These are phyloP conservation scores for Leucopsar rothschildi DNA, from an alignment of 2,113 vertebrate genomes.

Conservation along the genomic window DNA sequence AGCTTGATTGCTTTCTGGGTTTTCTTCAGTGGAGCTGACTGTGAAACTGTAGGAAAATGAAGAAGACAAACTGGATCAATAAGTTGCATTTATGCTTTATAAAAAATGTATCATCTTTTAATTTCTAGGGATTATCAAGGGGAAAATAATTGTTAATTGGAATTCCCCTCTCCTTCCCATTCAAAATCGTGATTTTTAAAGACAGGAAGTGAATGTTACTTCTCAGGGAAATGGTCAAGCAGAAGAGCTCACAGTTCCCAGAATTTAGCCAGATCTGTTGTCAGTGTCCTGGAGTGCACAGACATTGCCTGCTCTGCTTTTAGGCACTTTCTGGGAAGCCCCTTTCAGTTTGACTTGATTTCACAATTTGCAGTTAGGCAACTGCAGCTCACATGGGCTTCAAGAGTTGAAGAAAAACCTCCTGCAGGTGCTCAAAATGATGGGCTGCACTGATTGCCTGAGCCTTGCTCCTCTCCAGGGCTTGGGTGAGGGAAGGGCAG, in stretches of 20 bases:
- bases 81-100: neutral
- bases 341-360: neutral
- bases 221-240: neutral
- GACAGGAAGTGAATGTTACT: constrained; percentile 25
- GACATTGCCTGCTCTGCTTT: neutral
- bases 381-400: neutral
- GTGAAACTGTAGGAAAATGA: neutral
- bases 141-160: neutral
- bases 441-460: neutral
- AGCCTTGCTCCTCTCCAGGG: neutral
- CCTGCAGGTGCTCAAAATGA: neutral
- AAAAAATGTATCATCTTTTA: neutral
- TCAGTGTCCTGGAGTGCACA: neutral
- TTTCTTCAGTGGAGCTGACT: neutral
- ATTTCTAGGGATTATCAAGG: neutral
- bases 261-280: neutral
- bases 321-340: neutral
- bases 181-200: neutral
- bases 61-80: neutral
- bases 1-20: neutral
- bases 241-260: neutral
- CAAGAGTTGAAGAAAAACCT: neutral
- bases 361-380: neutral
- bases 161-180: neutral
- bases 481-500: neutral